These are phyloP conservation scores for Triops cancriformis DNA, from an alignment of 1,140 invertebrate species.

Conservation along the genomic window DNA sequence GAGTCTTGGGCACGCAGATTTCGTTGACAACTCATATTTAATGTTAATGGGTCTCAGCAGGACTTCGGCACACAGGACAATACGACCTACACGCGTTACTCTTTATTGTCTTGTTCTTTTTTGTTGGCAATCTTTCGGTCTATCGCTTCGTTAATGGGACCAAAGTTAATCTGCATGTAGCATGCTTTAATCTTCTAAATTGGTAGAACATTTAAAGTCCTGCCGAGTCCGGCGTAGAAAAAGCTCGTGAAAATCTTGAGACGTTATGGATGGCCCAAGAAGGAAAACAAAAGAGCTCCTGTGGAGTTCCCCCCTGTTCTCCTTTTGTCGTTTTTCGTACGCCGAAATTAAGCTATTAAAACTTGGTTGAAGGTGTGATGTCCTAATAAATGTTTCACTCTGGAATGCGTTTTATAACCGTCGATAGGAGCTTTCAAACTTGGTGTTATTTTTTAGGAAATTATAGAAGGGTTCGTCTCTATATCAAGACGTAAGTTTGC, in stretches of 20 bases:
- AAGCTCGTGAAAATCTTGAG: not conserved
- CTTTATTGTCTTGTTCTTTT: too few species aligned
- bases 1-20: not conserved
- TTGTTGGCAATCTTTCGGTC: not conserved
- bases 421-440: not conserved
- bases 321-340: not conserved
- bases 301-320: conserved; percentile 5
- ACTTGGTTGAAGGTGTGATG: not conserved
- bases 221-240: not conserved
- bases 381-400: conserved; percentile 7
- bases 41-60: conserved; percentile 13
- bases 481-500: too few species aligned
- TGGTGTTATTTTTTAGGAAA: not conserved
- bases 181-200: not conserved
- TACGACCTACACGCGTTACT: not conserved
- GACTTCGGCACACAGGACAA: not conserved
- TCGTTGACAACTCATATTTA: conserved; percentile 6
- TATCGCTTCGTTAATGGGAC: not conserved
- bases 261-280: not conserved
- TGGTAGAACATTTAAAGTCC: not conserved
- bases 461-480: not conserved
- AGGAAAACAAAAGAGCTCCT: conserved; percentile 10
- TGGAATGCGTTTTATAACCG: not conserved
- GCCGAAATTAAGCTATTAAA: conserved; percentile 8
- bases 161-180: not conserved